phyloP scores from a whole-genome alignment of 2,113 vertebrate genomes.

The Mugil cephalus region DNA sequence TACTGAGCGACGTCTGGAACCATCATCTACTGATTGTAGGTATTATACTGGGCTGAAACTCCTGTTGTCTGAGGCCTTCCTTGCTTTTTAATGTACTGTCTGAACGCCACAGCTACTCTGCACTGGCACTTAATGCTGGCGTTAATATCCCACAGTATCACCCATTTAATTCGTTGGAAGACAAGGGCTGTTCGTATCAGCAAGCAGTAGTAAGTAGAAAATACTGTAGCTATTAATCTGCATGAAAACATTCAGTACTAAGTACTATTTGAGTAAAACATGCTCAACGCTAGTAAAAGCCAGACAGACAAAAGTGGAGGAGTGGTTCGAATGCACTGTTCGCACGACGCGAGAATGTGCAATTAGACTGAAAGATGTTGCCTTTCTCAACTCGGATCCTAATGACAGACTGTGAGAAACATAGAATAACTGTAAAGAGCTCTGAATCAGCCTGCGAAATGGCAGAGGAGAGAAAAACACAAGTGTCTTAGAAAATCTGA shows the following conservation, averaged over 20 bases:
- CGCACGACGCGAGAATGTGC: slow-evolving; percentile 32
- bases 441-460: slow-evolving; percentile 24
- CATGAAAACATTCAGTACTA: neutral
- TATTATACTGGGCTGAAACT: no score
- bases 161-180: slow-evolving; percentile 3
- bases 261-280: slow-evolving; percentile 22
- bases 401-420: slow-evolving; percentile 34
- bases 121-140: slow-evolving; percentile 37
- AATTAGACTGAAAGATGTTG: slow-evolving; percentile 42
- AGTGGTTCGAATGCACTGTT: slow-evolving; percentile 32
- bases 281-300: neutral
- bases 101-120: slow-evolving; percentile 28
- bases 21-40: no score
- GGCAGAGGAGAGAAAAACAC: slow-evolving; percentile 17
- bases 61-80: slow-evolving; percentile 4
- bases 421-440: slow-evolving; percentile 35
- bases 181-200: neutral
- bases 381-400: slow-evolving; percentile 31
- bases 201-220: neutral
- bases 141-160: slow-evolving; percentile 26
- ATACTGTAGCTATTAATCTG: neutral
- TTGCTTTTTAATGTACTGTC: slow-evolving; percentile 10
- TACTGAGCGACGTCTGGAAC: no score
- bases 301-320: slow-evolving; percentile 28
- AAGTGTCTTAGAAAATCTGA: slow-evolving; percentile 28